Evolutionary conservation across 2,113 vertebrate species (phyloP).

Genomic region (Zapus hudsonius): DNA sequence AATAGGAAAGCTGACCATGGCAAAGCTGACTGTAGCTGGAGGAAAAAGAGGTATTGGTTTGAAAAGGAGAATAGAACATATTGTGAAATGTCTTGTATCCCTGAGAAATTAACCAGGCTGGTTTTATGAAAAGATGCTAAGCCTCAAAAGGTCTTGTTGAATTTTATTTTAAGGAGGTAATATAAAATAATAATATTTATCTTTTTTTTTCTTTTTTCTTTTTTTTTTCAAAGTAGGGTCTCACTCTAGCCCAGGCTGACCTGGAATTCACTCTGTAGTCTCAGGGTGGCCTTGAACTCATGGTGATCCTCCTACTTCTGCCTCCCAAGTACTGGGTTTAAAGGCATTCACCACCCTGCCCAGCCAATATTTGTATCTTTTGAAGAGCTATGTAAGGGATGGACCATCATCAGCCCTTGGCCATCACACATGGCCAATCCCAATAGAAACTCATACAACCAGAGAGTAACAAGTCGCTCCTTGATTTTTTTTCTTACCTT

Average conservation of each 20-base stretch:
- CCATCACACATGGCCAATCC: not conserved
- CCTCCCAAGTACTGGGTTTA: too few relatives aligned
- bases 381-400: not conserved
- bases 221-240: too few relatives aligned
- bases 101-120: not conserved
- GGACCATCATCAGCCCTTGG: not conserved
- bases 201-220: too few relatives aligned
- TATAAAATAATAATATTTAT: not conserved
- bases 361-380: too few relatives aligned
- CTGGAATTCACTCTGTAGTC: too few relatives aligned
- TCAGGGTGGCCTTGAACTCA: too few relatives aligned
- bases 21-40: not conserved
- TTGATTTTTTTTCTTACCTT: not conserved
- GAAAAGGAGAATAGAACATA: not conserved
- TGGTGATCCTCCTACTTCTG: too few relatives aligned
- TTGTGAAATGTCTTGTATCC: not conserved
- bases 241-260: too few relatives aligned
- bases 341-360: too few relatives aligned
- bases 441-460: not conserved
- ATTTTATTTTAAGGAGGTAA: slow-evolving; percentile 7
- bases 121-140: not conserved
- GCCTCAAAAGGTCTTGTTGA: not conserved
- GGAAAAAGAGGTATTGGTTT: too few relatives aligned
- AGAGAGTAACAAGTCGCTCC: not conserved
- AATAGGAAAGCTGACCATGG: not conserved